Conservation (phyloP, 2,797 vertebrate species). For the Heliangelus exortis region DNA sequence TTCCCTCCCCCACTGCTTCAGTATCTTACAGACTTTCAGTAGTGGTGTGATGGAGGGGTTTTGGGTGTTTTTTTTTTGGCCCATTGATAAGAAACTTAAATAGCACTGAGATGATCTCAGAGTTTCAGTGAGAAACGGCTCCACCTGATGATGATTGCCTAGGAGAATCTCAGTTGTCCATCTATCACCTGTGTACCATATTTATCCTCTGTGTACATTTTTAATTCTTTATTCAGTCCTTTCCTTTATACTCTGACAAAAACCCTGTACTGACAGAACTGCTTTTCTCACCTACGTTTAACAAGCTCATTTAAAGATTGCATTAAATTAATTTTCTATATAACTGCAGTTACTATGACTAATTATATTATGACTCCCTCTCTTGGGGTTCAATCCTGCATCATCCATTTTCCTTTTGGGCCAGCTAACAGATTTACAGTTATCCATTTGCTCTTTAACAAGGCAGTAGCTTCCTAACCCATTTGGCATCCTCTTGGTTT, state of each 20-base stretch:
- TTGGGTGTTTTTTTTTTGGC: neutral
- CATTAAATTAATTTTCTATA: neutral
- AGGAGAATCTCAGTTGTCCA: neutral
- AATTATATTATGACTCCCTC: neutral
- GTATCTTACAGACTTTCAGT: neutral
- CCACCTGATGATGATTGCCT: neutral
- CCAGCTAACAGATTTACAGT: conserved; percentile 60
- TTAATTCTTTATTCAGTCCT: neutral
- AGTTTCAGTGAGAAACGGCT: neutral
- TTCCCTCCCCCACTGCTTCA: fast-evolving
- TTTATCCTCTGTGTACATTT: neutral
- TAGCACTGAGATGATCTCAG: neutral
- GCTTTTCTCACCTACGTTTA: neutral
- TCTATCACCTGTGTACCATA: neutral
- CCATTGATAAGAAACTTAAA: neutral
- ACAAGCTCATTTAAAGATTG: neutral
- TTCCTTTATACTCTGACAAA: neutral
- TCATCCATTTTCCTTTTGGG: conserved; percentile 20
- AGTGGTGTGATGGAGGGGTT: neutral
- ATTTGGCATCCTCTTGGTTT: conserved; percentile 47
- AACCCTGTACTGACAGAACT: neutral
- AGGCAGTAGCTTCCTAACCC: conserved; percentile 12
- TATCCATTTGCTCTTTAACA: conserved; percentile 27
- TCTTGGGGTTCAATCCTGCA: neutral
- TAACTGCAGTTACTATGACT: neutral